Evolutionary conservation across 1,140 invertebrate genomes (phyloP), one percentile per base, ranked within the genome.

Genomic region (Philopotamus ludificatus): DNA sequence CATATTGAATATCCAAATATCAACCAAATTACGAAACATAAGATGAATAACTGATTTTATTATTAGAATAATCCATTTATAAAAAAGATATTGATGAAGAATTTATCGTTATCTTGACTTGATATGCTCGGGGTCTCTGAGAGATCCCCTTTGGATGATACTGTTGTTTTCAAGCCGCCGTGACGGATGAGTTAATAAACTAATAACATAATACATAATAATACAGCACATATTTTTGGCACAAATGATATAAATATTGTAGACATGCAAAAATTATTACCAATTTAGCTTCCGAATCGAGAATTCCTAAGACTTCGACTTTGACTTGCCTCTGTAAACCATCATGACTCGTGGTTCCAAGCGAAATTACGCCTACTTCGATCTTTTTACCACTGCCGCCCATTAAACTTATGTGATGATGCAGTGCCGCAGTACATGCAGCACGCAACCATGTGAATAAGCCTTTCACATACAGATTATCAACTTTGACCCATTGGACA

Each of bases 301-400:
- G 80, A n/a, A 93, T 86, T 12, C 92, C 92, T 4, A 95, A 78
- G 21, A 95, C 91, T 79, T 95, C 92, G 4, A 95, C 91, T 77
- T 93, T 93, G 0, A 94, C 89, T 74, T 93, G 90, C 51, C 90
- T 82, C 68, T 90, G 85, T 41, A 87, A 86, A 7, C 91, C 90
- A 76, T 93, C 90, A 66, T 91, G 88, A 1, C 90, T 90, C 0
- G 90, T 93, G 0, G 92, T 94, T 0, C 92, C 92, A n/a, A 94
- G 77, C 34, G 91, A 93, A 54, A 94, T 94, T 0, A 95, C 90
- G 10, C 92, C 92, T 3, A 95, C 85, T 78, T 91, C 87, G 1
- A 90, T 84, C 71, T 83, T 84, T 67, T 84, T 84, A 0, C 83
- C 82, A 0, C 79, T 70, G 0, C 90, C 90, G 7, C 91, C 91